phyloP scores from a whole-genome alignment of 2,888 invertebrate species.

The Chloroclysta siterata region DNA sequence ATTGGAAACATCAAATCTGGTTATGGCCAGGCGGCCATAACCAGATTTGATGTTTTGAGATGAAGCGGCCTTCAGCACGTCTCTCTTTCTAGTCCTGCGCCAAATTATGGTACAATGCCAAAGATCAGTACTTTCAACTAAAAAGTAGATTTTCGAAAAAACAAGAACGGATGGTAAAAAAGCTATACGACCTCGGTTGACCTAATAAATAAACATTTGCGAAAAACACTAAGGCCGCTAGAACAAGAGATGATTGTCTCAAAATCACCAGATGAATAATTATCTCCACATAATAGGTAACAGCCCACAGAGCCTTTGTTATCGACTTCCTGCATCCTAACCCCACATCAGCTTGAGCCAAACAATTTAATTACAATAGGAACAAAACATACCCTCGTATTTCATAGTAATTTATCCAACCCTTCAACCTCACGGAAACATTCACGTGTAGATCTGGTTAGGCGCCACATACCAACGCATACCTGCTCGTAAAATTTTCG shows the following conservation, averaged over 20 bases:
- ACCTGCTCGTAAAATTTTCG: neutral
- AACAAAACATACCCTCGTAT: constrained; percentile 54
- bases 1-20: too few species aligned
- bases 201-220: neutral
- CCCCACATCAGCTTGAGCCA: constrained; percentile 51
- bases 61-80: too few species aligned
- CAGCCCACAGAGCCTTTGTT: constrained; percentile 37
- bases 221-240: neutral
- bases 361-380: constrained; percentile 60
- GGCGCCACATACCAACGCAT: neutral
- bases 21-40: too few species aligned
- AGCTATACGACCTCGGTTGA: too few species aligned
- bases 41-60: too few species aligned
- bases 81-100: too few species aligned
- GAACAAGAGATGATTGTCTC: neutral
- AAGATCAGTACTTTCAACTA: too few species aligned
- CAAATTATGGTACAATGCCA: too few species aligned
- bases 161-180: too few species aligned
- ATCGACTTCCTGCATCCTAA: constrained; percentile 45
- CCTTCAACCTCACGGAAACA: constrained; percentile 47
- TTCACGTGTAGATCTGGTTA: constrained; percentile 7
- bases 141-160: too few species aligned
- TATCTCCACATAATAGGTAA: constrained; percentile 30
- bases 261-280: constrained; percentile 6
- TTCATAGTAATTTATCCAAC: constrained; percentile 56